A percentile compares a stretch with the other conserved stretches of the same genome.
These are phyloP conservation scores for Serilophus lunatus DNA, from an alignment of 2,113 vertebrate species.

Conservation along the genomic window DNA sequence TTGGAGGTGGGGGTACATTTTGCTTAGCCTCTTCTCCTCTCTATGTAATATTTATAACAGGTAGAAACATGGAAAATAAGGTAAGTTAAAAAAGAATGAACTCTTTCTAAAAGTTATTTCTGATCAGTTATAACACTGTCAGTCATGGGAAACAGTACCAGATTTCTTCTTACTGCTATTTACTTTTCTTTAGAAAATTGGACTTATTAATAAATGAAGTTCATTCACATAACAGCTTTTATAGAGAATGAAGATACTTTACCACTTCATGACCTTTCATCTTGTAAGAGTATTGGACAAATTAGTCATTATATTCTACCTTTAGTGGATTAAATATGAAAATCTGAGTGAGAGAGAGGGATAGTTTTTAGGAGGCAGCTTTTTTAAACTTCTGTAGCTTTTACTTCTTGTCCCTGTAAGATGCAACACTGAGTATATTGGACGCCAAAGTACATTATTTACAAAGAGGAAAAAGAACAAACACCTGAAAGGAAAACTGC, in stretches of 20 bases:
- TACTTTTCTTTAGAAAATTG: not conserved
- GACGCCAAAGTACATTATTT: not conserved
- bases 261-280: not conserved
- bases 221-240: not conserved
- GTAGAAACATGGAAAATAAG: not conserved
- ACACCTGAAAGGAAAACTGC: not conserved
- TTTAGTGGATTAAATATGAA: not conserved
- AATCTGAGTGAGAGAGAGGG: not conserved
- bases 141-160: not conserved
- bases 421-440: not conserved
- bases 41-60: not conserved
- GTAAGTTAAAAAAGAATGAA: not conserved
- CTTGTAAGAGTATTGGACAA: not conserved
- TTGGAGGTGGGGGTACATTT: not conserved
- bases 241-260: not conserved
- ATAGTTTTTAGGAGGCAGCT: not conserved
- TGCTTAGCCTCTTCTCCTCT: not conserved
- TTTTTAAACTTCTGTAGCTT: not conserved
- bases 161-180: not conserved
- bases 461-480: not conserved
- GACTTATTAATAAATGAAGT: not conserved
- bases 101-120: not conserved
- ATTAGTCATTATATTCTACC: not conserved
- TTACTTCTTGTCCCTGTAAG: not conserved
- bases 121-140: not conserved